These are phyloP conservation scores for Astreopora myriophthalma DNA, from an alignment of 64 coral and sea anemone genomes.

Conservation along the genomic window DNA sequence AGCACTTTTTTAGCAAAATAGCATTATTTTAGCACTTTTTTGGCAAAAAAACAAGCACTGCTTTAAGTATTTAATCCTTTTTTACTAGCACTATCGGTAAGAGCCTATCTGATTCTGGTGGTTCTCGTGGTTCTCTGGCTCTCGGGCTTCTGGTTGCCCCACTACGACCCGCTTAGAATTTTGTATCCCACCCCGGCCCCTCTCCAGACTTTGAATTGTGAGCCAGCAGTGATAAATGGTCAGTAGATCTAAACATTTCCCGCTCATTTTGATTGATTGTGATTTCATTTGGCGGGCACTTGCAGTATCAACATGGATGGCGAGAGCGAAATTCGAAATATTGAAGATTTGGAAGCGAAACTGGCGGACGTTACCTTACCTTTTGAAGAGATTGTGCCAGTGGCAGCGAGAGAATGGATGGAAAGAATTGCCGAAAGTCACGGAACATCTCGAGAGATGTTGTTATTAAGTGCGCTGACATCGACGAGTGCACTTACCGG, in stretches of 20 bases:
- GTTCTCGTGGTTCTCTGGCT: no score
- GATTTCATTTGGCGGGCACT: not conserved
- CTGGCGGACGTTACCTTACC: slow-evolving; percentile 33
- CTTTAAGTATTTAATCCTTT: no score
- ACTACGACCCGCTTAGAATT: no score
- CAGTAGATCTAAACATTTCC: not conserved
- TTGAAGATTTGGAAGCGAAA: not conserved
- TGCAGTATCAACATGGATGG: not conserved
- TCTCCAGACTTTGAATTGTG: not conserved
- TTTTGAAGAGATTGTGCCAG: slow-evolving; percentile 52
- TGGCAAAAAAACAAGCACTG: no score
- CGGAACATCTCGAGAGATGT: slow-evolving; percentile 42
- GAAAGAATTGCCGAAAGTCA: slow-evolving; percentile 4
- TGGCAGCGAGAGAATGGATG: slow-evolving; percentile 14
- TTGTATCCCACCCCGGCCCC: not conserved
- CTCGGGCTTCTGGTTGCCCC: no score
- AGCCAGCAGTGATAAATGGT: not conserved
- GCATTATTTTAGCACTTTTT: no score
- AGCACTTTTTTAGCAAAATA: no score
- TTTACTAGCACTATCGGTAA: no score
- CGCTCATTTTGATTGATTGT: no score
- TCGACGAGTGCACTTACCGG: slow-evolving; percentile 64
- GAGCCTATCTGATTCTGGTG: no score
- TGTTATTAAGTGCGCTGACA: slow-evolving; percentile 54
- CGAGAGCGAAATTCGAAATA: not conserved